Evolutionary conservation across 2,888 invertebrate species (phyloP), one percentile per base, ranked within the genome.

Genomic region (Ecdyonurus torrentis): DNA sequence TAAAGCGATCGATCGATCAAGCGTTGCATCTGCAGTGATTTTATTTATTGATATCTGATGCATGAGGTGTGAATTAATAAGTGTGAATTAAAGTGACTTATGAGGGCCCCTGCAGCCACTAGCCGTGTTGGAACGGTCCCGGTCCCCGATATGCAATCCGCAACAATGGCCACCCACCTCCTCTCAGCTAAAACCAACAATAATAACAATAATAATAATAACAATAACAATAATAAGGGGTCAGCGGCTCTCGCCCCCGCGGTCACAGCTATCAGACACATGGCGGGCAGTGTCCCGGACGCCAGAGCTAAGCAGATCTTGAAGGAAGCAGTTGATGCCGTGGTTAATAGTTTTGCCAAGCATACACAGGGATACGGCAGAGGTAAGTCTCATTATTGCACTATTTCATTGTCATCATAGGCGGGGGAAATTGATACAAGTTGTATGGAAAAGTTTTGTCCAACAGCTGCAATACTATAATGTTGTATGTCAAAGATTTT

Each of bases 301-400:
- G 79, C 79, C 52, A 73, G 78, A 63, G 80, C 80, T 65, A 80
- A 80, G 68, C 79, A 80, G 72, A 79, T 79, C 61, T 76, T 85
- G 61, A 82, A 83, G 70, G 85, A 85, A 72, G 85, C 85, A n/a
- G 85, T 85, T 22, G 85, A 86, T 72, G 84, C 84, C 19, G 85
- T 86, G 60, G 85, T 85, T 67, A 84, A 84, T 73, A 85, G 84
- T 73, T 86, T 85, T 74, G 84, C 85, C 25, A 86, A 85, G 71
- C 84, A 85, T 70, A 83, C 83, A 52, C 84, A 84, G 72, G 83
- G 84, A 66, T 84, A 84, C 72, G 84, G 84, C 65, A 75, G 84
- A 80, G 84, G 84, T 85, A 73, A 76, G 74, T 71, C 37, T n/a
- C n/a, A n/a, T n/a, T n/a, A n/a, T n/a, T n/a, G n/a, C n/a, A n/a